phyloP scores from a whole-genome alignment of 2,888 invertebrate genomes.

The Torymus auratus region DNA sequence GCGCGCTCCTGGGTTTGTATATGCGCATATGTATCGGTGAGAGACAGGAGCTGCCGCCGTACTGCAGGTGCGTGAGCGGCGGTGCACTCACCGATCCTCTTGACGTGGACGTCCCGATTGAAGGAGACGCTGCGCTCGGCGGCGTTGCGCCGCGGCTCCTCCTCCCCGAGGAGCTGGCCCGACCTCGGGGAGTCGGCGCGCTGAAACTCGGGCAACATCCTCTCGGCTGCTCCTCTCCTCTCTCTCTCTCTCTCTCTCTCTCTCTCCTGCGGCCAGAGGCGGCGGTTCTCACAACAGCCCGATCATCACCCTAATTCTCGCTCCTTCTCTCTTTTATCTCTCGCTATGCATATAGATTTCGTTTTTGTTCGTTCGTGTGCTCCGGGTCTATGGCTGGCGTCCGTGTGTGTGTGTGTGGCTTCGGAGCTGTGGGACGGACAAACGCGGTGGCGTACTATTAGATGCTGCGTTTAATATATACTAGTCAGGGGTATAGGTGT shows the following conservation, averaged over 20 bases:
- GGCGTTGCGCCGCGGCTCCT: constrained; percentile 71
- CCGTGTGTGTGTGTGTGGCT: too few species aligned
- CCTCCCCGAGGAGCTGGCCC: constrained; percentile 60
- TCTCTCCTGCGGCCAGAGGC: constrained; percentile 63
- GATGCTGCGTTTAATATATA: too few species aligned
- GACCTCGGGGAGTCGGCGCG: constrained; percentile 78
- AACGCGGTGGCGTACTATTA: too few species aligned
- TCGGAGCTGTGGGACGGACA: too few species aligned
- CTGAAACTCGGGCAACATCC: constrained; percentile 78
- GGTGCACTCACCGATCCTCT: constrained; percentile 87
- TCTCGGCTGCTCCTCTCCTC: too few species aligned
- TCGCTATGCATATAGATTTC: too few species aligned
- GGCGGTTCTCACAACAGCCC: constrained; percentile 65
- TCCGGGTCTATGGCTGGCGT: too few species aligned
- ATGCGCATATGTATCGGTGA: constrained; percentile 39
- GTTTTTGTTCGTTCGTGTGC: too few species aligned
- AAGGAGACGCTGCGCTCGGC: constrained; percentile 88
- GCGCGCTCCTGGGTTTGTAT: constrained; percentile 15
- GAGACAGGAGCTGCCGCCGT: constrained; percentile 11
- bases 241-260: too few species aligned
- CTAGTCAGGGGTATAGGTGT: too few species aligned
- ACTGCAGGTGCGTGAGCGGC: not conserved
- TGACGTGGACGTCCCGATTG: constrained; percentile 93
- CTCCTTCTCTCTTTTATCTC: too few species aligned
- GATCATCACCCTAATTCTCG: constrained; percentile 24